These are phyloP conservation scores for Plodia interpunctella DNA, from an alignment of 1,140 invertebrate genomes.

Conservation along the genomic window DNA sequence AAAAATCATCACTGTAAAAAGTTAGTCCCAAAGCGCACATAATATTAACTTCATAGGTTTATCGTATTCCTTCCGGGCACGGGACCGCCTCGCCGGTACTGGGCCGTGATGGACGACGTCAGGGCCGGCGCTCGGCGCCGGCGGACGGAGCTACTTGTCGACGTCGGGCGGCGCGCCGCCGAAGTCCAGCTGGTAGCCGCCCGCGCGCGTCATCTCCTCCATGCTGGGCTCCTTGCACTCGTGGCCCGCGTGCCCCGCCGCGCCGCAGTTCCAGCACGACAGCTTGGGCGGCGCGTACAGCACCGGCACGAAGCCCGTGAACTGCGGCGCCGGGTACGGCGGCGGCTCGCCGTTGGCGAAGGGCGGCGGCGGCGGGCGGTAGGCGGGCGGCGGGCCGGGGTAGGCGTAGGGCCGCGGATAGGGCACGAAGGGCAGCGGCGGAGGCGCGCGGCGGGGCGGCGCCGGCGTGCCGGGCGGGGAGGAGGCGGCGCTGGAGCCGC, in stretches of 20 bases:
- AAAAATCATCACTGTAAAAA: constrained; percentile 24
- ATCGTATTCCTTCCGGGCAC: constrained; percentile 18
- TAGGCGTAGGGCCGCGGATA: constrained; percentile 75
- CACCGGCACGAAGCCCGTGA: constrained; percentile 74
- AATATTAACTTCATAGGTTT: constrained; percentile 26
- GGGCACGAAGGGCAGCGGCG: constrained; percentile 70
- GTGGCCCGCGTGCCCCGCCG: constrained; percentile 84
- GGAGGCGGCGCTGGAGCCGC: constrained; percentile 79
- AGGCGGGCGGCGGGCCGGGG: constrained; percentile 65
- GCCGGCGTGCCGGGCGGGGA: constrained; percentile 77
- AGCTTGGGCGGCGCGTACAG: constrained; percentile 78
- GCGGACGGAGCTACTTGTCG: constrained; percentile 43
- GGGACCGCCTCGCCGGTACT: constrained; percentile 8
- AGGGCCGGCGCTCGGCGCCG: neutral
- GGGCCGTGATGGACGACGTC: constrained; percentile 22
- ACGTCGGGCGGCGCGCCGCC: constrained; percentile 66
- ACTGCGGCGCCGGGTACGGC: constrained; percentile 66
- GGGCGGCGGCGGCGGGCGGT: constrained; percentile 55
- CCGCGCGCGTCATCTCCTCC: constrained; percentile 88
- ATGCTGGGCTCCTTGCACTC: constrained; percentile 92
- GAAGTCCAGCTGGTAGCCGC: constrained; percentile 81
- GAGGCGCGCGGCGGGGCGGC: constrained; percentile 62
- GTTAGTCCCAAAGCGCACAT: constrained; percentile 32
- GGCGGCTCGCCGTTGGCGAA: constrained; percentile 68
- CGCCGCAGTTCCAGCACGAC: constrained; percentile 87